Evolutionary conservation across 2,888 invertebrate genomes (phyloP), one percentile per base, ranked within the genome.

Genomic region (Orthosia cruda): DNA sequence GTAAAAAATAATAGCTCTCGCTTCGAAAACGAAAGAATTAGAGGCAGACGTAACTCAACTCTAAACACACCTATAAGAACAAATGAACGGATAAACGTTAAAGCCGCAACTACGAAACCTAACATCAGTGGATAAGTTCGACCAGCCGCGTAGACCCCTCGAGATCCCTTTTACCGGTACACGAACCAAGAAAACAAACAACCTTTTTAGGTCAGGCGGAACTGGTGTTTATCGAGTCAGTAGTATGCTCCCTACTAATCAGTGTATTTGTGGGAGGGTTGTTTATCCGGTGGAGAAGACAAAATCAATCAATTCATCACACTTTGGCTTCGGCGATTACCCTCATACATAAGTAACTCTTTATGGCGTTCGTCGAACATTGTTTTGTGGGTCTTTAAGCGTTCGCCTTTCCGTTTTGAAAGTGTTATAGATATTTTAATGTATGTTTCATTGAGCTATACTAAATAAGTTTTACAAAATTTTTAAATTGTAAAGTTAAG

Each of bases 251-350:
- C 80, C 79, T 86, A 88, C 89, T 91, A 91, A 92, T 92, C 90
- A 91, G 88, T 86, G 90, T 90, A 90, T 90, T 93, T 90, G 90
- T 80, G 89, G 89, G 85, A 85, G 88, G 86, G 88, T 88, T 78
- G 87, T 87, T 88, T 81, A 88, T 86, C 83, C 85, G 80, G 75
- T 26, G 83, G 74, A 70, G 77, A 81, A 85, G 84, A 87, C 76
- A 77, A 88, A 90, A 92, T 90, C 89, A 88, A 90, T 92, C 89
- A 88, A 89, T 89, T 88, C 85, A 87, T 87, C 87, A 80, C 80
- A 72, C 84, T 77, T 72, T 75, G 75, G 68, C 63, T 78, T 83
- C 72, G 74, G 72, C 76, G 75, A 81, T 83, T 78, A 84, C 71
- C 71, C 47, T 62, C 73, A 64, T 75, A 70, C 73, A 64, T 75